Evolutionary conservation across 1,140 invertebrate species (phyloP), one percentile per base, ranked within the genome.

Genomic region (Daktulosphaira vitifoliae): DNA sequence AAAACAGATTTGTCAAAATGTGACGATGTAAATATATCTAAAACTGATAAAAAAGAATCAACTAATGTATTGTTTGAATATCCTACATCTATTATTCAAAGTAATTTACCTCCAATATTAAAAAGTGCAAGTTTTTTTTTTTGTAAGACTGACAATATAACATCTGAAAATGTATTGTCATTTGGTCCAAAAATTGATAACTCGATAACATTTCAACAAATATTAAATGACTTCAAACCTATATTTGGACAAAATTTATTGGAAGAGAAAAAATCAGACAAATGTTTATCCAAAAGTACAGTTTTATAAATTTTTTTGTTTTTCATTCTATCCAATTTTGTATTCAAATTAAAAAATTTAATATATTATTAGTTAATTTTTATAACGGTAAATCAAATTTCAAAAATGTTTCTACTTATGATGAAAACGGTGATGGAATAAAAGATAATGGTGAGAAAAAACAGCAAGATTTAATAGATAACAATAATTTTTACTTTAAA

Each of bases 381-480:
- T 33, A 38, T 39, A 18, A 46, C n/a, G n/a, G n/a, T n/a, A n/a
- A n/a, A n/a, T n/a, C n/a, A n/a, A n/a, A n/a, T n/a, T n/a, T n/a
- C n/a, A n/a, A n/a, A n/a, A n/a, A n/a, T n/a, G n/a, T n/a, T n/a
- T n/a, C n/a, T n/a, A n/a, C n/a, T n/a, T n/a, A n/a, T n/a, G n/a
- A n/a, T n/a, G n/a, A n/a, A n/a, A n/a, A n/a, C 39, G 42, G 16
- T 18, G 42, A 48, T 2, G 42, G 50, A 37, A 68, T 66, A 65
- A 76, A 78, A 20, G 78, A 78, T 65, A 77, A 75, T 15, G 74
- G 73, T 3, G 76, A 75, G 11, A 73, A 72, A 16, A 74, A 72
- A 15, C n/a, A n/a, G n/a, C n/a, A n/a, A n/a, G n/a, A n/a, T n/a
- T n/a, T n/a, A n/a, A n/a, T n/a, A n/a, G n/a, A n/a, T n/a, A n/a